Evolutionary conservation across 2,888 invertebrate species (phyloP), one percentile per base, ranked within the genome.

Genomic region (Azorinus chamasolen): DNA sequence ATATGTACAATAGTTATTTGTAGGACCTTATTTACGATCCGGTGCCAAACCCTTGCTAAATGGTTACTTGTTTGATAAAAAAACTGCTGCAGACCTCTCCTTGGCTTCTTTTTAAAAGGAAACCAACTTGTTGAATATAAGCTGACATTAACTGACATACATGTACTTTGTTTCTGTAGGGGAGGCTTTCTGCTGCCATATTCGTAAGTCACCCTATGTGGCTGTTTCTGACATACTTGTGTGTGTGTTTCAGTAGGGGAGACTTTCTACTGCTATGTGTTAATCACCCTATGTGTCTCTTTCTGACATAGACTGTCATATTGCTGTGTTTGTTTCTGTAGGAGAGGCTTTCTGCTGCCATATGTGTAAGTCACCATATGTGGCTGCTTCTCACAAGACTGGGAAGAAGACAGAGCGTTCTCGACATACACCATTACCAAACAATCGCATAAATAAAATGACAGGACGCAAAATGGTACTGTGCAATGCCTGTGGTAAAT

Each of bases 401-500:
- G 78, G 77, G 8, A 76, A 82, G 51, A 87, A 85, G 59, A 46
- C 63, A 6, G 83, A 75, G 22, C 61, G 70, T 20, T 85, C 86
- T 14, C 79, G 83, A 12, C 87, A 88, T 63, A 81, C 72, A 45
- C 88, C 88, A 32, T 66, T 79, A 24, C 89, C 89, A 1, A 66
- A 86, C 20, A 66, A 79, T 37, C 79, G 83, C 25, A 62, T 79
- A 8, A 86, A 88, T 58, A 79, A 82, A 14, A 37, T 25, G 0
- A 88, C 86, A 18, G 84, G 85, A 8, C 77, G 81, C 41, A 81
- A 77, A 25, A 73, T 87, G 41, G 64, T 75, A 16, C 62, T 89
- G 16, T 89, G 89, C 69, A 89, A 89, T 73, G 86, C 87, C 6
- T 89, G 89, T 82, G 84, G 89, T 88, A 77, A 83, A 86, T 70